Conservation (phyloP, 23 tunicate genomes). For the Corella eumyota region DNA sequence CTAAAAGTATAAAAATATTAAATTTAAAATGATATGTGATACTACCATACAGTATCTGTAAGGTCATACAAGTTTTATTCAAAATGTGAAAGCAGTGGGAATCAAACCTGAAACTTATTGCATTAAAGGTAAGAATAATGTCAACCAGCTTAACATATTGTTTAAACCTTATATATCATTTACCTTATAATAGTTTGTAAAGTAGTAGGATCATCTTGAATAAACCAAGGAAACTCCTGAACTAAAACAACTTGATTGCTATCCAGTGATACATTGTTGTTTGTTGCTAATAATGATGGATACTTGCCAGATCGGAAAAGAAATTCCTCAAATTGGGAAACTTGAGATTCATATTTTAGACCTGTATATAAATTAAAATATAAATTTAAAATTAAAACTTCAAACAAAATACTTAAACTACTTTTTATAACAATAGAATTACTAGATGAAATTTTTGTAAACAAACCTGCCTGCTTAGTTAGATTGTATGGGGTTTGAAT, state of each 20-base stretch:
- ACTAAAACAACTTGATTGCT: slow-evolving; percentile 25
- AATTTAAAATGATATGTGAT: too few relatives aligned
- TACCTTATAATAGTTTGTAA: slow-evolving; percentile 35
- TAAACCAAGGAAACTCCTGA: slow-evolving; percentile 58
- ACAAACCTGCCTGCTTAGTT: slow-evolving; percentile 47
- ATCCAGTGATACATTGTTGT: not conserved
- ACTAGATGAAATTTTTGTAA: not conserved
- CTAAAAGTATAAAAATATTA: slow-evolving; percentile 20
- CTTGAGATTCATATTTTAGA: slow-evolving; percentile 31
- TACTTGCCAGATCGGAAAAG: slow-evolving; percentile 71
- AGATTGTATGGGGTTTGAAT: slow-evolving; percentile 38
- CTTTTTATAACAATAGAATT: not conserved
- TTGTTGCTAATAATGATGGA: slow-evolving; percentile 29
- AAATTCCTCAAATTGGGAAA: slow-evolving; percentile 55
- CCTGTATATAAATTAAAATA: slow-evolving; percentile 14
- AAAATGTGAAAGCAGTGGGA: too few relatives aligned
- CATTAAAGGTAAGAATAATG: not conserved
- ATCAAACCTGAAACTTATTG: not conserved
- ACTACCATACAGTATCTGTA: too few relatives aligned
- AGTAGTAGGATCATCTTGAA: slow-evolving; percentile 36
- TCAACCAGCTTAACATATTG: not conserved
- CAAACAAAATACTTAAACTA: not conserved
- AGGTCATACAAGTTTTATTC: too few relatives aligned
- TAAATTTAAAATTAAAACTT: not conserved
- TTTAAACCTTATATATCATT: too few relatives aligned